Conservation (phyloP, 2,797 vertebrate genomes). For the Pachyuromys duprasi region DNA sequence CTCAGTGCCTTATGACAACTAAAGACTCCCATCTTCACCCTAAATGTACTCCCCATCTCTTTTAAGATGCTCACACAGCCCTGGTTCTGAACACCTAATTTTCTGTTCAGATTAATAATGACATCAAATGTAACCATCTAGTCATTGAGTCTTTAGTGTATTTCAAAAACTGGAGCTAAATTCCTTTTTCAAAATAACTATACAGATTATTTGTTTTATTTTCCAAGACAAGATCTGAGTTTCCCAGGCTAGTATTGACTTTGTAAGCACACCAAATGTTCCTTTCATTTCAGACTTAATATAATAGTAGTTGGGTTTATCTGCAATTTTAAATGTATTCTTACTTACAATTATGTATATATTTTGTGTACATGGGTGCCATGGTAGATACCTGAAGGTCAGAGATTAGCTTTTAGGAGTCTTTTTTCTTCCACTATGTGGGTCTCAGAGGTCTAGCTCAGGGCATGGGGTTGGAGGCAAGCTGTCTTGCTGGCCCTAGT, state of each 20-base stretch:
- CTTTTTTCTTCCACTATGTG: neutral
- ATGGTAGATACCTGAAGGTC: neutral
- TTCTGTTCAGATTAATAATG: conserved; percentile 58
- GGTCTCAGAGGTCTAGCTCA: neutral
- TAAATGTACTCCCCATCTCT: conserved; percentile 42
- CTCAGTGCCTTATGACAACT: conserved; percentile 15
- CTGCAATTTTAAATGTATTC: neutral
- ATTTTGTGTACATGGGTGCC: neutral
- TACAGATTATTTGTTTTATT: neutral
- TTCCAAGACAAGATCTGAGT: neutral
- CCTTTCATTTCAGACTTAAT: neutral
- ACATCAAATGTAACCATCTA: conserved; percentile 35
- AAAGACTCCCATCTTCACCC: neutral
- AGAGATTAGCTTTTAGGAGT: neutral
- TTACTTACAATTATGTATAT: neutral
- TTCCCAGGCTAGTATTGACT: neutral
- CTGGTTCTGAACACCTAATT: conserved; percentile 50
- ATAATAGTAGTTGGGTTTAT: neutral
- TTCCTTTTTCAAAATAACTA: neutral
- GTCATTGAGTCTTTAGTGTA: conserved; percentile 34
- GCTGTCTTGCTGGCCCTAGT: neutral
- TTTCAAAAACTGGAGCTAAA: conserved; percentile 41
- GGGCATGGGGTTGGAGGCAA: neutral
- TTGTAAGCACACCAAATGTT: neutral
- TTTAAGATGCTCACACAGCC: conserved; percentile 36